A percentile compares a stretch with the other conserved stretches of the same genome.
Conservation (phyloP, 1,140 invertebrate genomes). For the Drosophila bipectinata region DNA sequence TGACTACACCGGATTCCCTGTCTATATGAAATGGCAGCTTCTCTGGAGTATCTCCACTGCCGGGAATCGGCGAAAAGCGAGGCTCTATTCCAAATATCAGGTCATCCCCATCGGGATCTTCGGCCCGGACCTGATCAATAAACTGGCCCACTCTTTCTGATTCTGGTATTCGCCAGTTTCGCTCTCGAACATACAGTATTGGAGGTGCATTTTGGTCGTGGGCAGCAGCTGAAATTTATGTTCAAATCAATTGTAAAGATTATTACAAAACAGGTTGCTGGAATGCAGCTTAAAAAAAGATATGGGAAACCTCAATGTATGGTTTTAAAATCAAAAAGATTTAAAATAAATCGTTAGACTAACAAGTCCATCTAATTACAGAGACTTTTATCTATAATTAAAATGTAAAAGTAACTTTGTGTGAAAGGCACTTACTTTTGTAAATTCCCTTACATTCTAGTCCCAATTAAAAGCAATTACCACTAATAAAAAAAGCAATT, state of each 20-base stretch:
- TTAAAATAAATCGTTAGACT: no score
- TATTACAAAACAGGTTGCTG: slow-evolving; percentile 11
- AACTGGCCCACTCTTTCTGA: slow-evolving; percentile 87
- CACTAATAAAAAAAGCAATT: neutral
- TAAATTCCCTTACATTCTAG: neutral
- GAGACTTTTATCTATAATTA: no score
- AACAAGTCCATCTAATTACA: no score
- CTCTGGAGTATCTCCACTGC: slow-evolving; percentile 43
- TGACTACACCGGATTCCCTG: slow-evolving; percentile 88
- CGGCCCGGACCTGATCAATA: slow-evolving; percentile 86
- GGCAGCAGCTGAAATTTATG: slow-evolving; percentile 42
- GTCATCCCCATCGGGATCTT: slow-evolving; percentile 87
- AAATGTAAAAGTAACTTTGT: neutral
- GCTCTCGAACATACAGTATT: slow-evolving; percentile 84
- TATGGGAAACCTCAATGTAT: neutral
- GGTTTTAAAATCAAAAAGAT: no score
- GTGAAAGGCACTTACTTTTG: neutral
- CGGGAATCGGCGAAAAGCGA: slow-evolving; percentile 49
- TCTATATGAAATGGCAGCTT: slow-evolving; percentile 88
- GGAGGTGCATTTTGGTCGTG: slow-evolving; percentile 84
- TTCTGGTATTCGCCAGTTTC: slow-evolving; percentile 88
- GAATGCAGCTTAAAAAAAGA: neutral
- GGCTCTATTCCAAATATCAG: slow-evolving; percentile 88
- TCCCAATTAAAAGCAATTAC: neutral
- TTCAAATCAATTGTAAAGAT: slow-evolving; percentile 12